Evolutionary conservation across 2,888 invertebrate species (phyloP), one percentile per base, ranked within the genome.

Genomic region (Ornithoptera alexandrae): DNA sequence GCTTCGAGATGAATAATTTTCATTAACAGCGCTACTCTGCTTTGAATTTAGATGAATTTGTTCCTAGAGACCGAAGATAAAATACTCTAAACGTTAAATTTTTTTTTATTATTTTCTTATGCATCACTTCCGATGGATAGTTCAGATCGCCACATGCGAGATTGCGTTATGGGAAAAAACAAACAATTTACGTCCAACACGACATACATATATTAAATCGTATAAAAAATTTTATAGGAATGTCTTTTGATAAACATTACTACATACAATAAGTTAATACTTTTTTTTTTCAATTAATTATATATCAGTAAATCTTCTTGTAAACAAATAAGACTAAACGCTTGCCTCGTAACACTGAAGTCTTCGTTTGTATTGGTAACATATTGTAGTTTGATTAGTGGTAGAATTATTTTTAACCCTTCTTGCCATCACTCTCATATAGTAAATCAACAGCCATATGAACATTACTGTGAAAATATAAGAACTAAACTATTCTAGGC

Each of bases 91-190:
- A 83, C 84, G 84, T 83, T 85, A 84, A n/a, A 83, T 84, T 70
- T 66, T 63, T 84, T 84, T 87, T 87, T 85, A 86, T 86, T 88
- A 86, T 83, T 87, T 90, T 90, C 86, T 88, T 87, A 75, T 75
- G 79, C 86, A 84, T 86, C 85, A 89, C 86, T 89, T 89, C 89
- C 86, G 88, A 85, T 82, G 84, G 87, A 91, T 92, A 84, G 86
- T 86, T 88, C 74, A 86, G 82, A 92, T 90, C 81, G 85, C 82
- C 81, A 86, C 91, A 91, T 89, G 92, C 92, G 73, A 90, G 82
- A 79, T 67, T 75, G 76, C 78, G 79, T 76, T 78, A 73, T 78
- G 78, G 84, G 88, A 87, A 84, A 90, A 85, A 74, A 83, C 80
- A 82, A 84, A 82, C 79, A 81, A 76, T 78, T 74, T 77, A 79